Evolutionary conservation across 2,888 invertebrate genomes (phyloP).

Genomic region (Busseola fusca): DNA sequence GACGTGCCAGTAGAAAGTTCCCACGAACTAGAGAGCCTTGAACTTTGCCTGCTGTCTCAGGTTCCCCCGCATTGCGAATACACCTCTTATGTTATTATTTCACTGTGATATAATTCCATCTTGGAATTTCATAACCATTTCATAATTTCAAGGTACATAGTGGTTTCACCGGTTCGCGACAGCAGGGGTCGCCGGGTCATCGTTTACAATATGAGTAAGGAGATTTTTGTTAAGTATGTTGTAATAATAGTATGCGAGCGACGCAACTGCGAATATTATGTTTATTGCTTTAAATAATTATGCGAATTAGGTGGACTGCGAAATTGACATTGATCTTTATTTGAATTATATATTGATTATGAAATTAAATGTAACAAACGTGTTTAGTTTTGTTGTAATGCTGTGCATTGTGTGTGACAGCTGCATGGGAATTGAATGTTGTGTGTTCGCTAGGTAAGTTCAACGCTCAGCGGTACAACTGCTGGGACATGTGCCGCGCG

Average conservation of each 20-base stretch:
- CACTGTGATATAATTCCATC: conserved; percentile 70
- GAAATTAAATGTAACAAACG: neutral
- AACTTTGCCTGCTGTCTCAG: conserved; percentile 58
- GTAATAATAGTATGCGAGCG: conserved; percentile 46
- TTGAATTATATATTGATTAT: conserved; percentile 4
- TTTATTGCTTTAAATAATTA: conserved; percentile 17
- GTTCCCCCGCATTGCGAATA: conserved; percentile 60
- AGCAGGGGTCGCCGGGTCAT: conserved; percentile 92
- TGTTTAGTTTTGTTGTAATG: neutral
- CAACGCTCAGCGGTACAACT: conserved; percentile 90
- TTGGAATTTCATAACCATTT: conserved; percentile 72
- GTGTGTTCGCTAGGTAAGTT: conserved; percentile 87
- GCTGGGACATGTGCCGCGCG: conserved; percentile 92
- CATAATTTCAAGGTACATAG: conserved; percentile 90
- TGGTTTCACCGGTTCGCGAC: conserved; percentile 93
- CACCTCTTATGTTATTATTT: conserved; percentile 56
- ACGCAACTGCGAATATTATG: conserved; percentile 54
- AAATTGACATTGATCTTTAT: conserved; percentile 37
- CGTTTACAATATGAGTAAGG: conserved; percentile 90
- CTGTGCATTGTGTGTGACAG: neutral
- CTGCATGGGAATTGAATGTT: conserved; percentile 15
- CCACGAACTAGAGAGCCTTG: conserved; percentile 67
- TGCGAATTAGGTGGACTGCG: conserved; percentile 49
- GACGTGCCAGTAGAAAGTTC: conserved; percentile 66
- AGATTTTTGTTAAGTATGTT: conserved; percentile 61